A percentile compares a stretch with the other conserved stretches of the same genome.
phyloP scores from a whole-genome alignment of 1,140 invertebrate species.

The Nymphalis io region DNA sequence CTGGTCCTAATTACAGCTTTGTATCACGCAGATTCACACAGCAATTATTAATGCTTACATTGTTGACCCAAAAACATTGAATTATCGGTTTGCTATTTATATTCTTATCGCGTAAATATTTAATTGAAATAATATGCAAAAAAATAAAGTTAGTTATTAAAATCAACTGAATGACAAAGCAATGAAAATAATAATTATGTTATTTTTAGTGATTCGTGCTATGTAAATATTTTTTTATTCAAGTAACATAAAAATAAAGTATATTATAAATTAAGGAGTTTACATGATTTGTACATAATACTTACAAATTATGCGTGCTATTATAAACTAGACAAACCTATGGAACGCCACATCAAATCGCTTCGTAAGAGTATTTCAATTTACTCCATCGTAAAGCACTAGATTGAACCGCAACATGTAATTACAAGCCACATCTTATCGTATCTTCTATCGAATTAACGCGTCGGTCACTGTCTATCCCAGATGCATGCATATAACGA shows the following conservation, averaged over 20 bases:
- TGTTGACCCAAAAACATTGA: not conserved
- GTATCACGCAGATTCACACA: not conserved
- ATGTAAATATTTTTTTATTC: too few relatives aligned
- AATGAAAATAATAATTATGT: too few relatives aligned
- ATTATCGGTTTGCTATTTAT: not conserved
- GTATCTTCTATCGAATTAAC: constrained; percentile 46
- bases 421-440: constrained; percentile 36
- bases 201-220: too few relatives aligned
- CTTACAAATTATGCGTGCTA: not conserved
- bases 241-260: too few relatives aligned
- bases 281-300: not conserved
- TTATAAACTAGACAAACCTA: constrained; percentile 14
- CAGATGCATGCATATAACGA: constrained; percentile 55
- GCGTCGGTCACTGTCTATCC: constrained; percentile 63
- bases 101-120: not conserved
- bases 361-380: constrained; percentile 10
- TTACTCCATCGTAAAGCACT: constrained; percentile 16
- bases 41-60: not conserved
- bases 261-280: too few relatives aligned
- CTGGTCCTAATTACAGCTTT: not conserved
- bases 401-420: constrained; percentile 32
- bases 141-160: too few relatives aligned
- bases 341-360: not conserved
- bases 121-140: too few relatives aligned
- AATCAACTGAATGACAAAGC: too few relatives aligned